Evolutionary conservation across 2,797 vertebrate species (phyloP), one percentile per base, ranked within the genome.

Genomic region (Gallinago nigripennis): DNA sequence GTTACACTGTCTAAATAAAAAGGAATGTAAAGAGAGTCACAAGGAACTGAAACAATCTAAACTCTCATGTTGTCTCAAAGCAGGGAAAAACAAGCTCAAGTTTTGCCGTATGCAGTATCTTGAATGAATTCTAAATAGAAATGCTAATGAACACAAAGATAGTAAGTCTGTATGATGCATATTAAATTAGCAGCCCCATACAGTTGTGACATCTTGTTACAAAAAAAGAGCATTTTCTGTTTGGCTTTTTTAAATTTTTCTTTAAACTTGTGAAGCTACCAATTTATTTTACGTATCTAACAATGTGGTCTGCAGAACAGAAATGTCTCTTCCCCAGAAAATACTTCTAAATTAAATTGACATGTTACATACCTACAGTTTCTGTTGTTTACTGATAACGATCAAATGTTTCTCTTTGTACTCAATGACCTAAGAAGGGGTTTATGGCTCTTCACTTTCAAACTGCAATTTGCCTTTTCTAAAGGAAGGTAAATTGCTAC

Each of bases 1-100:
- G 98, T 99, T 97, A 99, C 97, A 66, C 99, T 99, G 97, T 99
- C 99, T 98, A 93, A 57, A 94, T 24, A 33, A 33, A 92, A 65
- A 85, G 30, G 65, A 93, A 94, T 2, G 95, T 8, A 81, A 21
- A 77, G 35, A 66, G 33, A 80, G 51, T 4, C 87, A 63, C 51
- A 16, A 19, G 46, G 51, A 66, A 66, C 45, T 11, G 21, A 86
- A 73, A 37, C 39, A 16, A 70, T 18, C 54, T 11, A 24, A 92
- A 63, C 30, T 63, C 54, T 39, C 5, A 16, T 1, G 13, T 33
- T 60, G 45, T 19, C 39, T 73, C 71, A 80, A 82, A 68, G 63
- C 33, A 66, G 19, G 6, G 18, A 63, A 84, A 75, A 68, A 30
- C 1, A 2, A 71, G 48, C 43, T 80, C 48, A 27, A 10, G n/a